These are phyloP conservation scores for Cancer borealis DNA, from an alignment of 2,888 invertebrate genomes.

Conservation along the genomic window DNA sequence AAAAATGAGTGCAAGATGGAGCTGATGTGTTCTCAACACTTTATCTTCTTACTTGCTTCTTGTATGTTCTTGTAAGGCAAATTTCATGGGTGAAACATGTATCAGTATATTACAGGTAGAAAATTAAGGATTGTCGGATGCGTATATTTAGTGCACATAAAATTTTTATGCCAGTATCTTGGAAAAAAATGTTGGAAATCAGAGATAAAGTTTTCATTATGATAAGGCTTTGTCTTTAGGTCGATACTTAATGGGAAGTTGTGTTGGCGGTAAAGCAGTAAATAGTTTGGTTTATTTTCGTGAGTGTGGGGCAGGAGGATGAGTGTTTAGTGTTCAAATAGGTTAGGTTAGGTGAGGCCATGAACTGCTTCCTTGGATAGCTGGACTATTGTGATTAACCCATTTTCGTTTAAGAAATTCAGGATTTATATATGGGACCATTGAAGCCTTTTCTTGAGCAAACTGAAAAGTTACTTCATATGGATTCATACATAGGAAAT, in stretches of 20 bases:
- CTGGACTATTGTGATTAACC: background rate
- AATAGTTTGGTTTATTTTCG: background rate
- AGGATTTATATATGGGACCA: background rate
- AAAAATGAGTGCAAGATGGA: background rate
- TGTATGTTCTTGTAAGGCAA: no score
- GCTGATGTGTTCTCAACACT: background rate
- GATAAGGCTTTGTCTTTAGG: no score
- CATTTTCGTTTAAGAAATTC: background rate
- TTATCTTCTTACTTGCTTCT: background rate
- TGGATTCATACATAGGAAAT: background rate
- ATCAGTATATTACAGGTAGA: no score
- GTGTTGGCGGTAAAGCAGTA: background rate
- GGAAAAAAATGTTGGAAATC: no score
- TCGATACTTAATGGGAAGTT: no score
- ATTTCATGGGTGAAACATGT: no score
- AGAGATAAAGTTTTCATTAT: no score
- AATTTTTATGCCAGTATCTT: no score
- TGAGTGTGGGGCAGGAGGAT: background rate
- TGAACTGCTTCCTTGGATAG: background rate
- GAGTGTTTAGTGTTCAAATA: background rate
- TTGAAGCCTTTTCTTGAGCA: background rate
- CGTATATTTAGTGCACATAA: no score
- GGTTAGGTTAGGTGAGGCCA: background rate
- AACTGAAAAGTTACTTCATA: background rate
- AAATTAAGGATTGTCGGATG: no score